Conservation (phyloP, 2,888 invertebrate species). For the Synanthedon vespiformis region DNA sequence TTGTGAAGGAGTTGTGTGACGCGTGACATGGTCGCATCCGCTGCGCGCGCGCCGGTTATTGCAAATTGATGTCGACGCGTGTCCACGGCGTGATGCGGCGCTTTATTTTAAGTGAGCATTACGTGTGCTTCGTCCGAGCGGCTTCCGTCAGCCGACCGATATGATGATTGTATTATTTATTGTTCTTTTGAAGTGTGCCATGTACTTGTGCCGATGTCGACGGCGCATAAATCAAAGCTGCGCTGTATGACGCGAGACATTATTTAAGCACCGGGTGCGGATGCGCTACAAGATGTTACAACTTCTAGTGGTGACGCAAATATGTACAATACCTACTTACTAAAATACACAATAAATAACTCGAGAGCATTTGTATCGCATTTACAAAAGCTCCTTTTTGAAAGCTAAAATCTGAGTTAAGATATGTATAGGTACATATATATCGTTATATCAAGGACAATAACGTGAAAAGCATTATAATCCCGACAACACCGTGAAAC, state of each 20-base stretch:
- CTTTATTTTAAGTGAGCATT: slow-evolving; percentile 1
- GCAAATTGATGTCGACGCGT: slow-evolving; percentile 28
- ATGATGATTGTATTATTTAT: background rate
- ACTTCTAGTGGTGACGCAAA: background rate
- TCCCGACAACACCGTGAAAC: too few relatives aligned
- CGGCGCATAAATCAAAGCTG: background rate
- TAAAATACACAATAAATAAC: too few relatives aligned
- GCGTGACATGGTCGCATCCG: slow-evolving; percentile 53
- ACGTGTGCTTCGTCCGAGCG: background rate
- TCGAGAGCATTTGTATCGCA: too few relatives aligned
- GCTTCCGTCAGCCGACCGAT: background rate
- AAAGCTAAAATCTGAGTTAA: too few relatives aligned
- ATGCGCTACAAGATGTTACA: background rate
- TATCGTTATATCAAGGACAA: too few relatives aligned
- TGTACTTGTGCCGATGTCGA: background rate
- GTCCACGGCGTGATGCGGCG: background rate
- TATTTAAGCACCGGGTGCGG: background rate
- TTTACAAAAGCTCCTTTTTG: too few relatives aligned
- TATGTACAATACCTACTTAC: too few relatives aligned
- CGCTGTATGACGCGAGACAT: background rate
- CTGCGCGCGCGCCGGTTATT: slow-evolving; percentile 20
- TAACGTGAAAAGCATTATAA: too few relatives aligned
- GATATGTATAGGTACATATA: too few relatives aligned
- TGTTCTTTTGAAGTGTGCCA: background rate
- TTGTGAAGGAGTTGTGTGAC: slow-evolving; percentile 61